Percentiles rank a stretch among this genome's conserved stretches.
Conservation (phyloP, 23 tunicate genomes). For the Ciona savignyi region DNA sequence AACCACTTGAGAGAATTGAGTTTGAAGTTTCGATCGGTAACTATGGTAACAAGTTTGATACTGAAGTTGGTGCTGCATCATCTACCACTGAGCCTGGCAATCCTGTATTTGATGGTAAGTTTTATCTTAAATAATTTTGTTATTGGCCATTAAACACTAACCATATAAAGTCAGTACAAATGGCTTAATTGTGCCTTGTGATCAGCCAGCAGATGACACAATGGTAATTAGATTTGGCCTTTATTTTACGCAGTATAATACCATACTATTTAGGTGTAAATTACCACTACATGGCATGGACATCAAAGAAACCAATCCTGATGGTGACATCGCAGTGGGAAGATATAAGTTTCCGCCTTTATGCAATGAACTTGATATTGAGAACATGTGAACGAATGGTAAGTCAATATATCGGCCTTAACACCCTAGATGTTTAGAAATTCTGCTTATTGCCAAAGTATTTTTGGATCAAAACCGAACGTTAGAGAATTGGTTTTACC, state of each 20-base stretch:
- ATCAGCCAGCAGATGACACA: no score
- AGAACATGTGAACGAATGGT: slow-evolving; percentile 45
- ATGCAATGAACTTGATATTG: slow-evolving; percentile 54
- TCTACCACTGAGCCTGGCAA: slow-evolving; percentile 68
- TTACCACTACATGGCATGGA: slow-evolving; percentile 82
- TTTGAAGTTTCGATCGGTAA: slow-evolving; percentile 95
- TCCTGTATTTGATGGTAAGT: slow-evolving; percentile 75
- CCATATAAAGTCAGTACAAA: no score
- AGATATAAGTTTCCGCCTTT: slow-evolving; percentile 82
- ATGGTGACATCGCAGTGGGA: slow-evolving; percentile 95
- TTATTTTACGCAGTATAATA: neutral
- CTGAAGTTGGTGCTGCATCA: slow-evolving; percentile 44
- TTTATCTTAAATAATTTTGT: no score
- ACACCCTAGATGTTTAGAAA: no score
- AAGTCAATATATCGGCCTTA: no score
- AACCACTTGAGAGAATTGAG: slow-evolving; percentile 66
- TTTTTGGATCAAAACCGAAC: no score
- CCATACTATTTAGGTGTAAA: slow-evolving; percentile 34
- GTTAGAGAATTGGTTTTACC: no score
- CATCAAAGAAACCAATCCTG: slow-evolving; percentile 83
- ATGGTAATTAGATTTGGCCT: no score
- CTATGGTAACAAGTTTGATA: slow-evolving; percentile 89
- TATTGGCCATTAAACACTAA: no score
- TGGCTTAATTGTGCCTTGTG: no score
- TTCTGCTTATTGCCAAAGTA: no score